Base-by-base conservation (phyloP, 1,140 invertebrate species). In the Drosophila equinoxialis region DNA sequence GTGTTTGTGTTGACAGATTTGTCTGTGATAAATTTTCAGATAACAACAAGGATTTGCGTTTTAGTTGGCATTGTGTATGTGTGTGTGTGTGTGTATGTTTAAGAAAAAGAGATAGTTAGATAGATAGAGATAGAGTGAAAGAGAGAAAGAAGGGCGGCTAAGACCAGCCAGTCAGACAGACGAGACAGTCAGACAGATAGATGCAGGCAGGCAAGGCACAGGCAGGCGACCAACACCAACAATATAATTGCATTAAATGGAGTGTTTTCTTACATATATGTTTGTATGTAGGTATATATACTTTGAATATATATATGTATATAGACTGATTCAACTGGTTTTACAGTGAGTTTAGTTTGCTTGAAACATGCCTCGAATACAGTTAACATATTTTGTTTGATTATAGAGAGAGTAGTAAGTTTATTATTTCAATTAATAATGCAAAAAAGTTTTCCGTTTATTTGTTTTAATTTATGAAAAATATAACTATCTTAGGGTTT, bases 21-120 rank as follows among this genome's bases (percentile, higher is more conserved):
- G 90, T 91, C 90, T 91, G 83, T 90, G 90, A 90, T 86, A 91
- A 90, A 91, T 87, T 86, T 90, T 77, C 76, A 80, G 85, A 90
- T 90, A 89, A 90, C 77, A 83, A 91, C 77, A 83, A 91, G 77
- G 82, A 84, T 91, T 91, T 86, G 77, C 79, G 77, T 87, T 87
- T 85, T 89, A 87, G 84, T 87, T 84, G 83, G 71, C 78, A 60
- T 74, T 77, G 65, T 66, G 57, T 59, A 54, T 64, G 57, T 68
- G 68, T 65, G 66, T 70, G 57, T 35, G 57, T 68, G n/a, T 23
- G 17, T 63, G 45, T 64, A 20, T 73, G 42, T 69, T 20, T 59
- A 71, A 57, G 37, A 67, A 54, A 37, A 45, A 66, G 59, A 71
- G 54, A 37, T 61, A 75, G 75, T 72, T 77, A 71, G 66, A 77